phyloP scores from a whole-genome alignment of 2,797 vertebrate genomes.

The Xerus rutilus region DNA sequence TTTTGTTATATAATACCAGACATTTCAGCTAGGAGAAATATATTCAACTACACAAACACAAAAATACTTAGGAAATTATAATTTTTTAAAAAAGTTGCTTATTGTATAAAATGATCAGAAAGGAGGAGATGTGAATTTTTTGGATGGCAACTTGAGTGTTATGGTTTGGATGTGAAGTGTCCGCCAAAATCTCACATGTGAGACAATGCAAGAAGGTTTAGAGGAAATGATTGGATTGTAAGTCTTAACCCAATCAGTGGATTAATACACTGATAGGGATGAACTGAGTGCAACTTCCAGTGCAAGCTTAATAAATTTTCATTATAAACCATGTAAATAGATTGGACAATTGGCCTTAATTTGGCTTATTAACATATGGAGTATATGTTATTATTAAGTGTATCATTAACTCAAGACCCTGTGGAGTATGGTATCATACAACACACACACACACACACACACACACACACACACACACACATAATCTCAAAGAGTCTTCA shows the following conservation, averaged over 20 bases:
- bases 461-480: accelerated
- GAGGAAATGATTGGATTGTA: too few relatives aligned
- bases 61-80: too few relatives aligned
- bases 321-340: neutral
- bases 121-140: neutral
- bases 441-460: accelerated
- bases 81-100: neutral
- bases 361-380: neutral
- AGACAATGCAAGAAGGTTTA: too few relatives aligned
- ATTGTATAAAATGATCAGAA: neutral
- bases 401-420: neutral
- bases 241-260: too few relatives aligned
- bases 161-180: too few relatives aligned
- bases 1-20: neutral
- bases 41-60: too few relatives aligned
- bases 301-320: neutral
- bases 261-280: too few relatives aligned
- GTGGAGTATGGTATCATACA: neutral
- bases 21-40: neutral
- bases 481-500: too few relatives aligned
- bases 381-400: neutral
- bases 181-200: too few relatives aligned
- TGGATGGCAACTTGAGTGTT: neutral
- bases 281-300: neutral
- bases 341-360: neutral